Percentiles rank a stretch among this genome's conserved stretches.
phyloP scores from a whole-genome alignment of 2,888 invertebrate species.

The Gryllus longicercus region DNA sequence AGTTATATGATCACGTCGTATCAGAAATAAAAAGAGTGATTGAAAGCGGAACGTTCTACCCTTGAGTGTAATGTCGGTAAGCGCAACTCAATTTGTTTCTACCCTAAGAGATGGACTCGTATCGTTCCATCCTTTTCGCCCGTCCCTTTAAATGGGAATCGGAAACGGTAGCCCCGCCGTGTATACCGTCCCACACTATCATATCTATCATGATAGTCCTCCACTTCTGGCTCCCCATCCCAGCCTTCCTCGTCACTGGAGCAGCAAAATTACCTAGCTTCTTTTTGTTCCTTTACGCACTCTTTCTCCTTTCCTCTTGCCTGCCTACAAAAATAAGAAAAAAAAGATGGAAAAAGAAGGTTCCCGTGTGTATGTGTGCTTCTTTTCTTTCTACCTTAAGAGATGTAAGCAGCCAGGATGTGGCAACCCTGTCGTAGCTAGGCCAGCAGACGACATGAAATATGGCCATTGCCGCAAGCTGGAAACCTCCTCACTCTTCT shows the following conservation, averaged over 20 bases:
- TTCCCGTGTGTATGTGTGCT: neutral
- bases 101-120: too few relatives aligned
- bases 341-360: neutral
- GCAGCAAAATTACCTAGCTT: conserved; percentile 30
- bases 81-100: too few relatives aligned
- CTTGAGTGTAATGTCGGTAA: too few relatives aligned
- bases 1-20: too few relatives aligned
- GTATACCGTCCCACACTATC: conserved; percentile 31
- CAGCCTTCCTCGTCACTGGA: conserved; percentile 30
- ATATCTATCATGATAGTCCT: conserved; percentile 35
- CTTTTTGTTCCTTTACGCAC: conserved; percentile 25
- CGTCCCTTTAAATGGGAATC: conserved; percentile 23
- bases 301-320: conserved; percentile 23
- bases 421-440: conserved; percentile 28
- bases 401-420: neutral
- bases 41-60: too few relatives aligned
- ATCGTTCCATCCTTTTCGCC: too few relatives aligned
- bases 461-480: conserved; percentile 38
- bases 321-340: conserved; percentile 28
- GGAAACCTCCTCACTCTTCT: conserved; percentile 36
- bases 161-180: conserved; percentile 35
- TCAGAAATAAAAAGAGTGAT: too few relatives aligned
- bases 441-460: conserved; percentile 40
- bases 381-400: conserved; percentile 18
- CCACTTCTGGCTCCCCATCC: conserved; percentile 27